Conservation (phyloP, 1,140 invertebrate genomes). For the Drosophila pectinifera region DNA sequence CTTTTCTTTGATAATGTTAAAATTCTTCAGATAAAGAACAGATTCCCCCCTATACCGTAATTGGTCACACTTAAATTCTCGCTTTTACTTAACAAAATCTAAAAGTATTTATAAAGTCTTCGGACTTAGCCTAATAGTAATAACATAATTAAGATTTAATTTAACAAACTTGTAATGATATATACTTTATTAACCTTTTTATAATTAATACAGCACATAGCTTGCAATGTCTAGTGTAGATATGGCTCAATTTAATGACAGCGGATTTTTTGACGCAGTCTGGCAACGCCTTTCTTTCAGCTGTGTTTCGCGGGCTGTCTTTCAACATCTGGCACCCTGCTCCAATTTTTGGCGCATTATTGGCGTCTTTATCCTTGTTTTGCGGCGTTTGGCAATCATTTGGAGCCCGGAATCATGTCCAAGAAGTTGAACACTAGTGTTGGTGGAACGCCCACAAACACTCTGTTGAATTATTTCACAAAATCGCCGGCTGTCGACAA, state of each 20-base stretch:
- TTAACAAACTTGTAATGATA: too few relatives aligned
- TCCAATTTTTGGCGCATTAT: conserved; percentile 65
- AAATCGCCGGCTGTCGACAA: conserved; percentile 86
- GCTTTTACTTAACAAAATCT: too few relatives aligned
- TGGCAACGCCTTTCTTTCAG: not conserved
- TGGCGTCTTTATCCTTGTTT: conserved; percentile 46
- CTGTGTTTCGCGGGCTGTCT: conserved; percentile 2
- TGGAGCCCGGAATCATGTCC: conserved; percentile 54
- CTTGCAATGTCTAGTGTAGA: too few relatives aligned
- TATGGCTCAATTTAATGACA: not conserved
- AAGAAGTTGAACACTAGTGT: conserved; percentile 75
- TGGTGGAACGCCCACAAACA: conserved; percentile 84
- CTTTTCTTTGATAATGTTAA: fast-evolving
- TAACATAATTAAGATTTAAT: too few relatives aligned
- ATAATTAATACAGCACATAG: too few relatives aligned
- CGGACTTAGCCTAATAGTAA: too few relatives aligned
- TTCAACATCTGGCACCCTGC: conserved; percentile 10
- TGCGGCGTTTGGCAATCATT: conserved; percentile 12
- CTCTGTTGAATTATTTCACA: conserved; percentile 87
- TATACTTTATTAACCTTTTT: too few relatives aligned
- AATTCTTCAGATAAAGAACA: too few relatives aligned
- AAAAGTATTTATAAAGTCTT: too few relatives aligned
- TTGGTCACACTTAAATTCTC: not conserved
- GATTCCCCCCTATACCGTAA: not conserved
- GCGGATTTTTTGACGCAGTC: not conserved